Percentiles rank a stretch among this genome's conserved stretches.
Evolutionary conservation across 2,888 invertebrate species (phyloP).

Genomic region (Chloroclystis v-ata): DNA sequence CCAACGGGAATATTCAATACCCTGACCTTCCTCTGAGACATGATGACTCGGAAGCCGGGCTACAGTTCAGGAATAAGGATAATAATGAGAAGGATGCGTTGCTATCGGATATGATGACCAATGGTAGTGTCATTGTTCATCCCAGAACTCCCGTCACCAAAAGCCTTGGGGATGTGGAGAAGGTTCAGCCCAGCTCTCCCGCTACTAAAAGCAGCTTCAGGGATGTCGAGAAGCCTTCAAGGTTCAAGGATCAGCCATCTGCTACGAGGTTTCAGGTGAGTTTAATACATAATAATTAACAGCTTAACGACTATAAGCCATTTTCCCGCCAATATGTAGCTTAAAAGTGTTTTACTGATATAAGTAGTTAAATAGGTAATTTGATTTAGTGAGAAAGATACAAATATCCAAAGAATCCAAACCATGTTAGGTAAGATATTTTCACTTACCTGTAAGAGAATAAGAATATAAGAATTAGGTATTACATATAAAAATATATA

Average conservation of each 20-base stretch:
- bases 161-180: conserved; percentile 80
- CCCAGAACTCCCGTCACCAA: conserved; percentile 64
- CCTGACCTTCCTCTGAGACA: conserved; percentile 50
- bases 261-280: conserved; percentile 80
- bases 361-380: too few relatives aligned
- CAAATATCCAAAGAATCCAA: too few relatives aligned
- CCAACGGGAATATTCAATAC: conserved; percentile 70
- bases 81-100: conserved; percentile 53
- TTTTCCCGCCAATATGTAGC: too few relatives aligned
- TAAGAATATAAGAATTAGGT: too few relatives aligned
- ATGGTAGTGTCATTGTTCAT: conserved; percentile 39
- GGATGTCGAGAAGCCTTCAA: conserved; percentile 79
- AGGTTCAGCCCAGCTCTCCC: conserved; percentile 43
- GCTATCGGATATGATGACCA: conserved; percentile 41
- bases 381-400: too few relatives aligned
- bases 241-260: conserved; percentile 79
- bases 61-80: conserved; percentile 56
- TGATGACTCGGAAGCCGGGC: conserved; percentile 60
- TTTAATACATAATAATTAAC: too few relatives aligned
- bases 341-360: too few relatives aligned
- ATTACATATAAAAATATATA: too few relatives aligned
- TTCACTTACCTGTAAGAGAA: too few relatives aligned
- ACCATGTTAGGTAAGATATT: too few relatives aligned
- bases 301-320: too few relatives aligned
- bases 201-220: conserved; percentile 81